Percentiles rank a stretch among this genome's conserved stretches.
Conservation (phyloP, 2,888 invertebrate genomes). For the Escarpia spicata region DNA sequence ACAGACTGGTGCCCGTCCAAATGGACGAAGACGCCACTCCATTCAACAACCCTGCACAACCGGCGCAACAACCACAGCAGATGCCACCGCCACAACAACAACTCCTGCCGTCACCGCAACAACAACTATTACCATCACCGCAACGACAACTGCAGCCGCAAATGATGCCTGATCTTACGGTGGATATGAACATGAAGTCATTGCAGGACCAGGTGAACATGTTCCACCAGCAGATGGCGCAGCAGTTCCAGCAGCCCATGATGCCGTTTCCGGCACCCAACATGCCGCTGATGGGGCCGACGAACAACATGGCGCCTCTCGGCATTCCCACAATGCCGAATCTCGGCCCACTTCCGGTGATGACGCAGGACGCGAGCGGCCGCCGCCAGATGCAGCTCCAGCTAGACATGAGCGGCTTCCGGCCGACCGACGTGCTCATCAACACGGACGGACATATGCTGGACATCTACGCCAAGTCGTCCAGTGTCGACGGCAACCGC, state of each 20-base stretch:
- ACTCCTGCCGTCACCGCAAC: not conserved
- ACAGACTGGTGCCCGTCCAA: not conserved
- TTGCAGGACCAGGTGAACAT: conserved; percentile 2
- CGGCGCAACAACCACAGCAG: not conserved
- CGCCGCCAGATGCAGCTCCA: not conserved
- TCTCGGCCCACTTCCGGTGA: not conserved
- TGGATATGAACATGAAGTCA: not conserved
- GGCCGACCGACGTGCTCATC: conserved; percentile 22
- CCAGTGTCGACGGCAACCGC: not conserved
- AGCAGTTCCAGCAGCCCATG: conserved; percentile 10
- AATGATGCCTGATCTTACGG: not conserved
- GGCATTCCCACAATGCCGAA: not conserved
- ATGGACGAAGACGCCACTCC: not conserved
- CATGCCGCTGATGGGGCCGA: conserved; percentile 3
- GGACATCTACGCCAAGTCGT: conserved; percentile 13
- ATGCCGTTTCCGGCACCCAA: not conserved
- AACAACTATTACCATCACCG: too few relatives aligned
- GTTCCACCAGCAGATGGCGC: conserved; percentile 16
- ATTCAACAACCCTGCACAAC: not conserved
- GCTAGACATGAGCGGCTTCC: conserved; percentile 21
- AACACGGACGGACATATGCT: conserved; percentile 20
- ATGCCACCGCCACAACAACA: not conserved
- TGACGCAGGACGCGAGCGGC: conserved; percentile 14
- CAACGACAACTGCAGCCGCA: not conserved
- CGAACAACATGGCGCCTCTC: not conserved